phyloP scores from a whole-genome alignment of 2,113 vertebrate genomes.

The Hippocampus zosterae region DNA sequence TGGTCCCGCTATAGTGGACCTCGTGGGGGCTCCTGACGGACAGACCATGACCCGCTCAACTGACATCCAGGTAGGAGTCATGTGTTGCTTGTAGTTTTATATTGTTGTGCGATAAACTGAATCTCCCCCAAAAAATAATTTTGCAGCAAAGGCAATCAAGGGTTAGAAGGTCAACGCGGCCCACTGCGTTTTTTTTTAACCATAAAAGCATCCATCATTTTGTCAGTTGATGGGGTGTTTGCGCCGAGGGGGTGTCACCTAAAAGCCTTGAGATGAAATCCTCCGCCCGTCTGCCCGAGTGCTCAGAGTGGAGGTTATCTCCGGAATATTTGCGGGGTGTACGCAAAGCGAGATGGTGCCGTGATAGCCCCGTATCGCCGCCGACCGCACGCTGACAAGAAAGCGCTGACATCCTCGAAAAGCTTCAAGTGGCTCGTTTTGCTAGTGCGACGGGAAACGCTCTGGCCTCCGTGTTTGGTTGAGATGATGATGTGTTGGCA shows the following conservation, averaged over 20 bases:
- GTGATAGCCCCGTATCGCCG: not conserved
- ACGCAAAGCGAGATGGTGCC: not conserved
- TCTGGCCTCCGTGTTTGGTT: not conserved
- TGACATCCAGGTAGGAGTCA: conserved; percentile 50
- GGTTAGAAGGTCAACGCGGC: too few relatives aligned
- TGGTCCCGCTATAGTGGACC: not conserved
- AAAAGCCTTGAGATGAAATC: conserved; percentile 5
- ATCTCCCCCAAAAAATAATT: too few relatives aligned
- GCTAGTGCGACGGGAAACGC: not conserved
- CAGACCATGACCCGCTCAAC: conserved; percentile 36
- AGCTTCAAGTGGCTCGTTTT: not conserved
- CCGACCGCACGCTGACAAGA: not conserved
- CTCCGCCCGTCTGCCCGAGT: not conserved
- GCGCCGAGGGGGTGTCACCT: not conserved
- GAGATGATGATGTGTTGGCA: not conserved
- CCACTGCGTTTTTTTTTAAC: not conserved
- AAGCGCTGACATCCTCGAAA: not conserved
- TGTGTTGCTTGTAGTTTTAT: not conserved
- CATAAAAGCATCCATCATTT: not conserved
- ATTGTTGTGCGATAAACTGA: too few relatives aligned
- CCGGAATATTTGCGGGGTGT: not conserved
- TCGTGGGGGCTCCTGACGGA: not conserved
- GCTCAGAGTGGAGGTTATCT: not conserved
- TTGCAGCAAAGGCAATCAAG: too few relatives aligned
- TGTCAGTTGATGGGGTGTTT: not conserved